These are phyloP conservation scores for Lasioglossum morio DNA, from an alignment of 2,888 invertebrate genomes.

Conservation along the genomic window DNA sequence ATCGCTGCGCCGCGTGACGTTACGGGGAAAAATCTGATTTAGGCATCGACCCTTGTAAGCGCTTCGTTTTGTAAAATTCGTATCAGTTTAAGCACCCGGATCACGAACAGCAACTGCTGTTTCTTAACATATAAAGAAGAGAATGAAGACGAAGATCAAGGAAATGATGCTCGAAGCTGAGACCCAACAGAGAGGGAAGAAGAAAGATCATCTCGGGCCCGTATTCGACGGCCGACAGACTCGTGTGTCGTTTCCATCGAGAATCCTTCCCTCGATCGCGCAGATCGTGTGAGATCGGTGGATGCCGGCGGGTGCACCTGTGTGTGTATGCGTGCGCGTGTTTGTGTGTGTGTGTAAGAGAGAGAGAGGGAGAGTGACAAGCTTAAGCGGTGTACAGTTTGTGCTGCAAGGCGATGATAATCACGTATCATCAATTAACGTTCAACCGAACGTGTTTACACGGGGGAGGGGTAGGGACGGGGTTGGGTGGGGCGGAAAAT, in stretches of 20 bases:
- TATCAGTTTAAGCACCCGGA: too few relatives aligned
- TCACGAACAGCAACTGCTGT: background rate
- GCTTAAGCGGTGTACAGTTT: constrained; percentile 42
- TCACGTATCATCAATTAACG: constrained; percentile 56
- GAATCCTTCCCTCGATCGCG: constrained; percentile 11
- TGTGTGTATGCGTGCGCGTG: constrained; percentile 17
- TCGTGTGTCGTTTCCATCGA: constrained; percentile 37
- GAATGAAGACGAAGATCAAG: background rate
- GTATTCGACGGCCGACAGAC: constrained; percentile 29
- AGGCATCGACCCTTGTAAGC: background rate
- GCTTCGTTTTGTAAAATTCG: background rate
- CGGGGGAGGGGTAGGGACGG: background rate
- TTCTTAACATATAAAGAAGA: background rate
- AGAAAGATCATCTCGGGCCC: constrained; percentile 30
- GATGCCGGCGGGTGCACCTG: constrained; percentile 9
- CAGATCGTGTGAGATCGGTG: constrained; percentile 28
- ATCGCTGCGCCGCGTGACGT: background rate
- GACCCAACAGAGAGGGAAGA: too few relatives aligned
- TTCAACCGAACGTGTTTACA: constrained; percentile 36
- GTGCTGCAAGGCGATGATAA: constrained; percentile 66
- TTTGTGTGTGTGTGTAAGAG: background rate
- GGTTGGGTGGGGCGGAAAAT: constrained; percentile 6
- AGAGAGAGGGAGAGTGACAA: constrained; percentile 16
- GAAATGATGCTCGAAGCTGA: background rate
- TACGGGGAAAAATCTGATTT: background rate